Percentiles rank a stretch among this genome's conserved stretches.
Conservation (phyloP, 30 jellyfish, hydroid and myxozoan species). For the Chrysaora quinquecirrha region DNA sequence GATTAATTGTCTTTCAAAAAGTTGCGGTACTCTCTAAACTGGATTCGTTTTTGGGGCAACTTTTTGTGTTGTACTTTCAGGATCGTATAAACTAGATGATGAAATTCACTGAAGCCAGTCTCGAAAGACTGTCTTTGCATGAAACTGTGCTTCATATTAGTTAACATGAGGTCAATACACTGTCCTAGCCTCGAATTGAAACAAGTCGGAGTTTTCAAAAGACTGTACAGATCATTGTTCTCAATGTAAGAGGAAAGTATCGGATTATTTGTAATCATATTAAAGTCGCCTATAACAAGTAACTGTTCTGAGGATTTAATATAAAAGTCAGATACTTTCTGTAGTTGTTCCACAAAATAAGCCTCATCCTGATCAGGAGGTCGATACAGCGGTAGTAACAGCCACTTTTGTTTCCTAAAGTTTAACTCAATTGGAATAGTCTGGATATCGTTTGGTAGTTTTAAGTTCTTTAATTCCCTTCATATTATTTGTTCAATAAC, state of each 20-base stretch:
- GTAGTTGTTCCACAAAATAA: too few relatives aligned
- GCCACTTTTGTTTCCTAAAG: slow-evolving; percentile 41
- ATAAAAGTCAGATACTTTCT: too few relatives aligned
- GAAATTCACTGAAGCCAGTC: slow-evolving; percentile 46
- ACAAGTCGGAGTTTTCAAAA: slow-evolving; percentile 40
- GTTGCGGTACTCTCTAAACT: slow-evolving; percentile 18
- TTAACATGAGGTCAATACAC: slow-evolving; percentile 7
- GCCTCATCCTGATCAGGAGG: too few relatives aligned
- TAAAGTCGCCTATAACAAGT: too few relatives aligned
- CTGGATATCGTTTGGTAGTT: too few relatives aligned
- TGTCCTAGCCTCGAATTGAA: slow-evolving; percentile 27
- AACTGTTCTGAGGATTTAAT: too few relatives aligned
- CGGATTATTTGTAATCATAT: slow-evolving; percentile 14
- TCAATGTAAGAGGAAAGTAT: slow-evolving; percentile 45
- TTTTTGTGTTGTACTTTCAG: slow-evolving; percentile 21
- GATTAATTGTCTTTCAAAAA: background rate
- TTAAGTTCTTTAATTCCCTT: too few relatives aligned
- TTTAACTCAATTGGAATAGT: slow-evolving; percentile 49
- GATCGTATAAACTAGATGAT: slow-evolving; percentile 23
- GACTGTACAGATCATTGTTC: slow-evolving; percentile 21
- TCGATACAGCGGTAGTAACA: too few relatives aligned
- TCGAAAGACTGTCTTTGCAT: slow-evolving; percentile 39
- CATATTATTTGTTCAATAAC: too few relatives aligned
- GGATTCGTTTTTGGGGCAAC: slow-evolving; percentile 19
- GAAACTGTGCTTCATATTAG: slow-evolving; percentile 13